These are phyloP conservation scores for Fabriciana adippe DNA, from an alignment of 2,888 invertebrate genomes.

Conservation along the genomic window DNA sequence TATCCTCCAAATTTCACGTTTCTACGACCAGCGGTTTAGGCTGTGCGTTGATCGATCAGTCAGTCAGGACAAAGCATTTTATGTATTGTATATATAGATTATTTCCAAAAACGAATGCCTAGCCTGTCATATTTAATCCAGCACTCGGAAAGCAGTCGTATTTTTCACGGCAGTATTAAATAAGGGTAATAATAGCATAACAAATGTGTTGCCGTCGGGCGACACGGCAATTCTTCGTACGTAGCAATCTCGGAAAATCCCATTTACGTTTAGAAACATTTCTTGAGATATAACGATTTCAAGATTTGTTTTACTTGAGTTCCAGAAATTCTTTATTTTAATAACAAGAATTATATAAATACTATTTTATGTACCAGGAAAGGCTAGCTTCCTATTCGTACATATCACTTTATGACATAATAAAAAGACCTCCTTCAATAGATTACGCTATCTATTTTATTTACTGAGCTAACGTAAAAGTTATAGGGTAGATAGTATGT, in stretches of 20 bases:
- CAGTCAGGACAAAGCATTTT: too few relatives aligned
- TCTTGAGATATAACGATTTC: constrained; percentile 33
- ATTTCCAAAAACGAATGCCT: constrained; percentile 23
- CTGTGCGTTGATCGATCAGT: too few relatives aligned
- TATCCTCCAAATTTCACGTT: too few relatives aligned
- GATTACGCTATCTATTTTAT: constrained; percentile 30
- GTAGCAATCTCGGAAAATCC: constrained; percentile 38
- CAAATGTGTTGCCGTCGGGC: constrained; percentile 61
- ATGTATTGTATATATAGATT: too few relatives aligned
- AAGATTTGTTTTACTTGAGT: constrained; percentile 26
- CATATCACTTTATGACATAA: constrained; percentile 21
- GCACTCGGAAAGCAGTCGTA: constrained; percentile 52
- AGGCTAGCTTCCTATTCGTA: constrained; percentile 13
- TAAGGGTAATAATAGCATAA: constrained; percentile 72
- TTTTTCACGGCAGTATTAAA: constrained; percentile 69
- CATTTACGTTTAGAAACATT: constrained; percentile 37
- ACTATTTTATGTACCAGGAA: constrained; percentile 9
- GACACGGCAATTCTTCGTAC: constrained; percentile 50
- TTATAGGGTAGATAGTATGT: constrained; percentile 8
- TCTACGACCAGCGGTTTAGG: too few relatives aligned
- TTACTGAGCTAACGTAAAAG: constrained; percentile 17
- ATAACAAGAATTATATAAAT: constrained; percentile 22
- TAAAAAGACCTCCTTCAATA: constrained; percentile 25
- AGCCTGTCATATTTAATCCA: constrained; percentile 45
- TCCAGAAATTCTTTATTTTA: constrained; percentile 22